Evolutionary conservation across 2,113 vertebrate genomes (phyloP), one percentile per base, ranked within the genome.

Genomic region (Machaerirhynchus nigripectus): DNA sequence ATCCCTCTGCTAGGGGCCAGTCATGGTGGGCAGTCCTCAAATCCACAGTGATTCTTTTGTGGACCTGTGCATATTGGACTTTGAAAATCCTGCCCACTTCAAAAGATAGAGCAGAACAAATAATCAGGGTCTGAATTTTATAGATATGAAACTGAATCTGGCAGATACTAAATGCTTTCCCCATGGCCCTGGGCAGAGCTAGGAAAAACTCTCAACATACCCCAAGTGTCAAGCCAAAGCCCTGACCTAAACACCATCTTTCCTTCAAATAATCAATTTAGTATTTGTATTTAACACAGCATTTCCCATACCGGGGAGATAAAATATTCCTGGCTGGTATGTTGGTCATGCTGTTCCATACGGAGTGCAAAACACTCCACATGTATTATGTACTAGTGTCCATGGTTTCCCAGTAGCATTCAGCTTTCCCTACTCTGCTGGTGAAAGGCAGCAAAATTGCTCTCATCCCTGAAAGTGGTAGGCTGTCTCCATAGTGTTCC

Each of bases 1-100:
- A 28, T 20, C 27, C 19, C 3, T 2, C 19, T 76, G 37, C 49
- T 35, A 31, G 39, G 9, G 8, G 28, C 40, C 67, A 50, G 42
- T 17, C 0, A 0, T 10, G 3, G 13, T 31, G 47, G 24, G 33
- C 24, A 11, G 11, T 50, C 28, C 63, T 70, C 16, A 21, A 13
- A 35, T 30, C 11, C 42, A 35, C 13, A 6, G 22, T 16, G 46
- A 23, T 67, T 70, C 50, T 8, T 30, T 46, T 50, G 30, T 19
- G 42, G 39, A 44, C 26, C 15, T 28, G 16, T 9, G 26, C 26
- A n/a, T 53, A 55, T 18, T 11, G 57, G 39, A 30, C 52, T 86
- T 60, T 27, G 24, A 60, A 85, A 80, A 30, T 55, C 28, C 26
- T 53, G 7, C 35, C 40, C 10, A 24, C 37, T 83, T 82, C 26